phyloP scores from a whole-genome alignment of 2,888 invertebrate genomes.

The Agriopis aurantiaria region DNA sequence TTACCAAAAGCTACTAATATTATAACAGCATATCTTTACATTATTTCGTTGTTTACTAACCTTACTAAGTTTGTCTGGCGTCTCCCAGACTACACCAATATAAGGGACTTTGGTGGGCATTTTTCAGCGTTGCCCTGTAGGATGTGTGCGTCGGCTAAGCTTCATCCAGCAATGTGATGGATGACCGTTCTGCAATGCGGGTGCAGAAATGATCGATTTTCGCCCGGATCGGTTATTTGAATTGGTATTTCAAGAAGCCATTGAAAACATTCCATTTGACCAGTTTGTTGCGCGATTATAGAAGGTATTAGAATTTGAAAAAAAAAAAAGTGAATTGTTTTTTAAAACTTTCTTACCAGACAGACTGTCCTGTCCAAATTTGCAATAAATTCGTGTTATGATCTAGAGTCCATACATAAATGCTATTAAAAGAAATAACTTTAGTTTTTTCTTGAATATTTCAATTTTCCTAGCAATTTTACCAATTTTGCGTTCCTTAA shows the following conservation, averaged over 20 bases:
- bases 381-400: too few species aligned
- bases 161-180: conserved; percentile 27
- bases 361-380: too few species aligned
- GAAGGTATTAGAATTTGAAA: neutral
- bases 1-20: too few species aligned
- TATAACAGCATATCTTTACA: too few species aligned
- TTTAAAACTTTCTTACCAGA: too few species aligned
- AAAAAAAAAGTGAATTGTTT: too few species aligned
- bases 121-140: conserved; percentile 42
- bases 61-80: neutral
- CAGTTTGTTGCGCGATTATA: neutral
- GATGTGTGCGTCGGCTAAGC: conserved; percentile 30
- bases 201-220: conserved; percentile 21
- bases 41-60: neutral
- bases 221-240: neutral
- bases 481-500: too few species aligned
- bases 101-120: conserved; percentile 39
- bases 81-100: conserved; percentile 25
- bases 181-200: conserved; percentile 35
- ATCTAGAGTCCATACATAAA: too few species aligned
- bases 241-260: conserved; percentile 4
- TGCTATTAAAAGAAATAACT: too few species aligned
- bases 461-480: too few species aligned
- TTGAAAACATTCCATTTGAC: neutral
- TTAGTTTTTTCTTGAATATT: too few species aligned